Conservation (phyloP, 2,888 invertebrate genomes). For the Lasioglossum lativentre region DNA sequence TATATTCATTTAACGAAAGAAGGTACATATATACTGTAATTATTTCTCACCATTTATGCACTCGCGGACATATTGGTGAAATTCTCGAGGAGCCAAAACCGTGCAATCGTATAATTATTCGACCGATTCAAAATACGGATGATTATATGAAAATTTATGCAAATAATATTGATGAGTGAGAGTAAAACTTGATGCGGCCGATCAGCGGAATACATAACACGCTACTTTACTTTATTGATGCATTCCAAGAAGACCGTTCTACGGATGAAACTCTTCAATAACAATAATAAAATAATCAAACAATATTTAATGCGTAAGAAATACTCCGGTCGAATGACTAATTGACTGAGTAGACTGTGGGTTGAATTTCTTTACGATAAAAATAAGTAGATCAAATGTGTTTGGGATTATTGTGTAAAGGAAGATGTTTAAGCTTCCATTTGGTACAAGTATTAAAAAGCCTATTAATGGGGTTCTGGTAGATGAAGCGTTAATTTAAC, state of each 20-base stretch:
- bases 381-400: too few relatives aligned
- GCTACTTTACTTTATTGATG: slow-evolving; percentile 9
- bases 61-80: not conserved
- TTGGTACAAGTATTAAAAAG: too few relatives aligned
- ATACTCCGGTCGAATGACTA: not conserved
- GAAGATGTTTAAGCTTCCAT: too few relatives aligned
- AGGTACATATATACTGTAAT: not conserved
- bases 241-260: not conserved
- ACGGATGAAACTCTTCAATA: not conserved
- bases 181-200: not conserved
- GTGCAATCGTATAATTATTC: slow-evolving; percentile 19
- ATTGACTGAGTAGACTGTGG: too few relatives aligned
- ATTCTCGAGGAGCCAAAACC: not conserved
- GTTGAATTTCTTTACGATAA: too few relatives aligned
- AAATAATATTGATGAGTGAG: slow-evolving; percentile 29
- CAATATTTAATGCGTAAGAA: not conserved
- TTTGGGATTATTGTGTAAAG: too few relatives aligned
- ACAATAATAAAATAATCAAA: not conserved
- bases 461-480: too few relatives aligned
- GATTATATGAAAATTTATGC: slow-evolving; percentile 18
- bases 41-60: not conserved
- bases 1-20: slow-evolving; percentile 3
- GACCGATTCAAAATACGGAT: not conserved
- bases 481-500: too few relatives aligned
- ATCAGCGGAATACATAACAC: slow-evolving; percentile 17